Evolutionary conservation across 2,113 vertebrate species (phyloP).

Genomic region (Hypocryptadius cinnamomeus): DNA sequence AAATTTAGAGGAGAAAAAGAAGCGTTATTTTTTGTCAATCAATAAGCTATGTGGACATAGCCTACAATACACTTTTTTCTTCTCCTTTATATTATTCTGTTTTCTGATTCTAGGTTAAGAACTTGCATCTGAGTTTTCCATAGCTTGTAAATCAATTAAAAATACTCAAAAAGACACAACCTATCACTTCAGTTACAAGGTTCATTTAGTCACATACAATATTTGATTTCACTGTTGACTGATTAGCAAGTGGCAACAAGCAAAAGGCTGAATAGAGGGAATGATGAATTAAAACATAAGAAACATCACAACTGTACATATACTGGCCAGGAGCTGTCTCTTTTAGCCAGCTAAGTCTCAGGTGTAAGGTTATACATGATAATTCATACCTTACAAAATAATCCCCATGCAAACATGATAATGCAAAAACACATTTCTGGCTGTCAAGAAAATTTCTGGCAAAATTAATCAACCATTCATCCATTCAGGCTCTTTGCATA

Average conservation of each 20-base stretch:
- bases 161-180: constrained; percentile 27
- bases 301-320: constrained; percentile 34
- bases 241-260: constrained; percentile 48
- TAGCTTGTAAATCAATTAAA: constrained; percentile 24
- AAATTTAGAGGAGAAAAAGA: background rate
- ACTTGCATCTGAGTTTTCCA: background rate
- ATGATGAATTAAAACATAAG: constrained; percentile 43
- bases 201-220: constrained; percentile 50
- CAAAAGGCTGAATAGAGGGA: constrained; percentile 1
- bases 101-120: constrained; percentile 17
- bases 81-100: background rate
- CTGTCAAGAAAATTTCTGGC: constrained; percentile 95
- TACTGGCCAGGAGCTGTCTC: constrained; percentile 53
- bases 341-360: constrained; percentile 81
- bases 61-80: background rate
- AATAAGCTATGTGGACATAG: background rate
- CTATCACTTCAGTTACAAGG: constrained; percentile 37
- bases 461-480: constrained; percentile 99
- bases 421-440: constrained; percentile 95
- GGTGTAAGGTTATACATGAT: constrained; percentile 86
- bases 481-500: constrained; percentile 99
- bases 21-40: background rate
- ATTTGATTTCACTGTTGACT: constrained; percentile 51
- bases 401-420: constrained; percentile 90
- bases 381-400: constrained; percentile 83